phyloP scores from a whole-genome alignment of 2,113 vertebrate genomes.

The Sialia sialis region DNA sequence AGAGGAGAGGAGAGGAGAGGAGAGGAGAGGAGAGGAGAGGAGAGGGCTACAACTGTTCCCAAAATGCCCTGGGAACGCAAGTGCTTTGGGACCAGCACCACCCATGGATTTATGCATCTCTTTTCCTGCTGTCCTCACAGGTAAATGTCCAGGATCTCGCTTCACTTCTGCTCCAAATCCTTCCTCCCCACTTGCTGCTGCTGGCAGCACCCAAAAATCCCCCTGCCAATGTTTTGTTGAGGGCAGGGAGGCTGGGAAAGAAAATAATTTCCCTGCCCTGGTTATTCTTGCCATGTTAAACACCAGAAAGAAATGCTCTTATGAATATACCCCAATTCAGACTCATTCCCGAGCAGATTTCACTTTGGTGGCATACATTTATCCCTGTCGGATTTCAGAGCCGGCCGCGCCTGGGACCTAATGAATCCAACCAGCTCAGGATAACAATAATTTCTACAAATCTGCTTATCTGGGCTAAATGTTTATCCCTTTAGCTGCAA shows the following conservation, averaged over 20 bases:
- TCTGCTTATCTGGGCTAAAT: slow-evolving; percentile 51
- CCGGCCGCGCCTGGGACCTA: slow-evolving; percentile 31
- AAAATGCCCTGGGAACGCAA: background rate
- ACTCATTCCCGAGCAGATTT: slow-evolving; percentile 27
- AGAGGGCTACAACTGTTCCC: background rate
- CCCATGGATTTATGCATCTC: fast-evolving
- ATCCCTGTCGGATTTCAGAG: slow-evolving; percentile 35
- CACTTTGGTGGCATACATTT: slow-evolving; percentile 27
- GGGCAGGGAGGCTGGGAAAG: background rate
- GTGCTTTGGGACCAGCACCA: background rate
- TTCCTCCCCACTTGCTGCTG: background rate
- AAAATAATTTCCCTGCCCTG: background rate
- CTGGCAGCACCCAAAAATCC: background rate
- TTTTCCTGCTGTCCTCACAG: background rate
- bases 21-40: background rate
- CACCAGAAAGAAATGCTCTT: background rate
- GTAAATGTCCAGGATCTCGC: background rate
- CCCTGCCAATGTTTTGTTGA: background rate
- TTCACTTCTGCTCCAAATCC: background rate
- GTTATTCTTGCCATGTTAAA: background rate
- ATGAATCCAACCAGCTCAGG: slow-evolving; percentile 5
- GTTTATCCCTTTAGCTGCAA: slow-evolving; percentile 50
- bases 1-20: background rate
- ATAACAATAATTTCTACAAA: slow-evolving; percentile 53
- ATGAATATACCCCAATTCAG: slow-evolving; percentile 23